A percentile compares a stretch with the other conserved stretches of the same genome.
phyloP scores from a whole-genome alignment of 2,888 invertebrate genomes.

The Pardosa pseudoannulata region DNA sequence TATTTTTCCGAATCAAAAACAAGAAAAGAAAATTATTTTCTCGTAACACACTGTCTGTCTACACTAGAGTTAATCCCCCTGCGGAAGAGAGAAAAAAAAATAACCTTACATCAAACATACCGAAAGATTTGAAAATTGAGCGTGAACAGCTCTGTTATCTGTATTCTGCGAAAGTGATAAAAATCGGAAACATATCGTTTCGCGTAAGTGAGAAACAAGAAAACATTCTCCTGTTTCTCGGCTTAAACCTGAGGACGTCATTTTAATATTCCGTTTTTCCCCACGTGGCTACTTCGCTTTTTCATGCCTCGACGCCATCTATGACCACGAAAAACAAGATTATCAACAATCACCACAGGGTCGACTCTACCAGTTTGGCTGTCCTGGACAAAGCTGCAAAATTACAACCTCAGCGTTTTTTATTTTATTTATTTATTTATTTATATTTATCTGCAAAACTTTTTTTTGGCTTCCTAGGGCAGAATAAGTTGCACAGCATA shows the following conservation, averaged over 20 bases:
- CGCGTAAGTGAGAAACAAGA: conserved; percentile 45
- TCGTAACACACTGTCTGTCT: neutral
- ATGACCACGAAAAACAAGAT: conserved; percentile 24
- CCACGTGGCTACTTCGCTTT: too few relatives aligned
- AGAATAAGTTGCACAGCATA: too few relatives aligned
- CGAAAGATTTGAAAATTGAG: conserved; percentile 2
- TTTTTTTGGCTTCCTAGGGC: too few relatives aligned
- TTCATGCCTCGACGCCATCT: conserved; percentile 25
- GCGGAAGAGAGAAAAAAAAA: neutral
- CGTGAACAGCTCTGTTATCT: conserved; percentile 1
- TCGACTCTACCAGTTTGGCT: too few relatives aligned
- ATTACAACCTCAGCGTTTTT: too few relatives aligned
- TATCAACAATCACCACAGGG: too few relatives aligned
- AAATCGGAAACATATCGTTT: conserved; percentile 57
- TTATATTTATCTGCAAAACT: too few relatives aligned
- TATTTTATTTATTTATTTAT: too few relatives aligned
- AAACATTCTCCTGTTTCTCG: neutral
- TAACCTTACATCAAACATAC: neutral
- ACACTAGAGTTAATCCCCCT: neutral
- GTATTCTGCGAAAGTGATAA: conserved; percentile 52
- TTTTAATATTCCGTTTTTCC: conserved; percentile 35
- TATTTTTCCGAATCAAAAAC: neutral
- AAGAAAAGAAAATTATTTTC: neutral
- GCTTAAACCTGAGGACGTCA: neutral
- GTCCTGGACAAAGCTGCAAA: too few relatives aligned